Evolutionary conservation across 2,797 vertebrate genomes (phyloP).

Genomic region (Xenopus petersii): DNA sequence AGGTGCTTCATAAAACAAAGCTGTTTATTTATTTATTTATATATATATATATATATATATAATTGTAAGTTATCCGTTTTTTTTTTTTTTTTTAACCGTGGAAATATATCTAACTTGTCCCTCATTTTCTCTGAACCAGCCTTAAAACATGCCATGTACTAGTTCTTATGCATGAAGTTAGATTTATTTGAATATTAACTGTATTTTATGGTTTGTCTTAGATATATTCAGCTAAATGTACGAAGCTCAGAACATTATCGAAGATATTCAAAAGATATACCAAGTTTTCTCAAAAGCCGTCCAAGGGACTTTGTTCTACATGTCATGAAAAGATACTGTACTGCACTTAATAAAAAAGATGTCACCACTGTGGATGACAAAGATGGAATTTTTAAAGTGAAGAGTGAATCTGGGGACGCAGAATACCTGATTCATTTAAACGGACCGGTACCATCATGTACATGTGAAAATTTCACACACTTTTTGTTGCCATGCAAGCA

Average conservation of each 20-base stretch:
- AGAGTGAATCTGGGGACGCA: not conserved
- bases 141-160: too few relatives aligned
- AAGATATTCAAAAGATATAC: not conserved
- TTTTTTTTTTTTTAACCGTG: not conserved
- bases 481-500: conserved; percentile 7
- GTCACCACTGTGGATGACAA: not conserved
- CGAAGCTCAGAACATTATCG: not conserved
- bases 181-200: not conserved
- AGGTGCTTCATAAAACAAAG: too few relatives aligned
- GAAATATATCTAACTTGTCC: not conserved
- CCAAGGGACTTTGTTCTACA: conserved; percentile 1
- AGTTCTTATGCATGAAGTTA: too few relatives aligned
- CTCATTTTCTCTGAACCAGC: too few relatives aligned
- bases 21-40: too few relatives aligned
- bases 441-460: not conserved
- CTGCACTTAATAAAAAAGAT: not conserved
- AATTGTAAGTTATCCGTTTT: not conserved
- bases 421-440: too few relatives aligned
- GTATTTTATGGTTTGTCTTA: not conserved
- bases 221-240: conserved; percentile 5
- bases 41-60: too few relatives aligned
- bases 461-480: conserved; percentile 1
- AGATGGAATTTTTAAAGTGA: not conserved
- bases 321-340: not conserved
- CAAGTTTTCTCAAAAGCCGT: not conserved